These are phyloP conservation scores for Procambarus virginalis DNA, from an alignment of 1,140 invertebrate genomes.

Conservation along the genomic window DNA sequence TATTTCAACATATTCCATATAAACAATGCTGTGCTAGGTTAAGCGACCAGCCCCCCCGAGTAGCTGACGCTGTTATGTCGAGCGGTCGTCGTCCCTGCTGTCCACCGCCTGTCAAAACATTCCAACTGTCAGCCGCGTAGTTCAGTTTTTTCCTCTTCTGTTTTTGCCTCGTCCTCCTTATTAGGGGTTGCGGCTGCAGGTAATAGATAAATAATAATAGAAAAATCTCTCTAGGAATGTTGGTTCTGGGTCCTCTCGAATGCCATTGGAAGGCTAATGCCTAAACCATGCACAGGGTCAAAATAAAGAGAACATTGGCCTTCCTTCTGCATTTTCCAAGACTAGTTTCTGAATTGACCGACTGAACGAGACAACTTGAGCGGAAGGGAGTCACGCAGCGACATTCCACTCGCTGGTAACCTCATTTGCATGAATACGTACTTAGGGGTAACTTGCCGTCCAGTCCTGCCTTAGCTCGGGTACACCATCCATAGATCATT, in stretches of 20 bases:
- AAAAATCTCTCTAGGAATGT: too few relatives aligned
- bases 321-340: too few relatives aligned
- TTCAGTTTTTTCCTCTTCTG: neutral
- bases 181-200: neutral
- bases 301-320: too few relatives aligned
- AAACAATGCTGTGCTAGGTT: neutral
- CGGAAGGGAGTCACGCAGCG: too few relatives aligned
- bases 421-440: neutral
- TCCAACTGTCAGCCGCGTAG: neutral
- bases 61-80: constrained; percentile 11
- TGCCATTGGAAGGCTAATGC: too few relatives aligned
- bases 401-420: neutral
- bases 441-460: neutral
- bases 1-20: too few relatives aligned
- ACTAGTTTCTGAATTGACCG: too few relatives aligned
- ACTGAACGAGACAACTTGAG: too few relatives aligned
- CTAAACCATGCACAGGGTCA: too few relatives aligned
- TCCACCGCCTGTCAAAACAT: neutral
- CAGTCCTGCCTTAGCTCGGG: neutral
- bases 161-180: neutral
- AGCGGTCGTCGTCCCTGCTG: neutral
- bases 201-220: neutral
- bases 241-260: too few relatives aligned
- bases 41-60: neutral
- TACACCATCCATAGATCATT: too few relatives aligned